Evolutionary conservation across 2,888 invertebrate species (phyloP).

Genomic region (Graphium colonna): DNA sequence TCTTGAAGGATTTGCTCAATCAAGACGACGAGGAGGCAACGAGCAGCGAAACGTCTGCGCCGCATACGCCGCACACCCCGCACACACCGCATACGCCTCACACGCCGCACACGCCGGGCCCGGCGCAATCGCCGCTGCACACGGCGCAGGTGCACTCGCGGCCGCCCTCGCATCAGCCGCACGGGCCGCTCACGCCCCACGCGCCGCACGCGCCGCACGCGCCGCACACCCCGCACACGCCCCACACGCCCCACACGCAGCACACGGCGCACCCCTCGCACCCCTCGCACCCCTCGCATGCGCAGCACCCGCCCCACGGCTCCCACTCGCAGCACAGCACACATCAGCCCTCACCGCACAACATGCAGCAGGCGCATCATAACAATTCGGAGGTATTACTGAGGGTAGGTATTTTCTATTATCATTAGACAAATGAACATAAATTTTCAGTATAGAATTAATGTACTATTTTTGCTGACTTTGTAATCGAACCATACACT

Average conservation of each 20-base stretch:
- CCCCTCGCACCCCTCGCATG: slow-evolving; percentile 38
- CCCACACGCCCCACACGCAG: slow-evolving; percentile 44
- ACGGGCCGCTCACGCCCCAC: slow-evolving; percentile 43
- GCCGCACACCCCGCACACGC: slow-evolving; percentile 50
- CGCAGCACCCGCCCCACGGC: slow-evolving; percentile 40
- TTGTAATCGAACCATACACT: no score
- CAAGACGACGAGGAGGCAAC: slow-evolving; percentile 70
- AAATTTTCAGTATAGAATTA: no score
- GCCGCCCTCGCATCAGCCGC: slow-evolving; percentile 29
- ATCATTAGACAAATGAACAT: no score
- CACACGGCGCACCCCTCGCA: slow-evolving; percentile 37
- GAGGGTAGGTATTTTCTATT: slow-evolving; percentile 46
- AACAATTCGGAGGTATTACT: slow-evolving; percentile 65
- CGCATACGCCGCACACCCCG: slow-evolving; percentile 65
- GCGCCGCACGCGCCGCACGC: slow-evolving; percentile 69
- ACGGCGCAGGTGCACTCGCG: slow-evolving; percentile 32
- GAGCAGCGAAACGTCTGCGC: slow-evolving; percentile 65
- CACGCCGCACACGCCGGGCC: slow-evolving; percentile 40
- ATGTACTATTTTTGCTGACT: no score
- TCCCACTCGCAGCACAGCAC: slow-evolving; percentile 34
- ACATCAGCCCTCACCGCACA: slow-evolving; percentile 33
- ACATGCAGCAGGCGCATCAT: slow-evolving; percentile 29
- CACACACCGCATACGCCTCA: slow-evolving; percentile 50
- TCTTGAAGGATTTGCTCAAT: slow-evolving; percentile 65
- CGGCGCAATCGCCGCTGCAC: slow-evolving; percentile 39